phyloP scores from a whole-genome alignment of 2,113 vertebrate genomes.

The Callospermophilus lateralis region DNA sequence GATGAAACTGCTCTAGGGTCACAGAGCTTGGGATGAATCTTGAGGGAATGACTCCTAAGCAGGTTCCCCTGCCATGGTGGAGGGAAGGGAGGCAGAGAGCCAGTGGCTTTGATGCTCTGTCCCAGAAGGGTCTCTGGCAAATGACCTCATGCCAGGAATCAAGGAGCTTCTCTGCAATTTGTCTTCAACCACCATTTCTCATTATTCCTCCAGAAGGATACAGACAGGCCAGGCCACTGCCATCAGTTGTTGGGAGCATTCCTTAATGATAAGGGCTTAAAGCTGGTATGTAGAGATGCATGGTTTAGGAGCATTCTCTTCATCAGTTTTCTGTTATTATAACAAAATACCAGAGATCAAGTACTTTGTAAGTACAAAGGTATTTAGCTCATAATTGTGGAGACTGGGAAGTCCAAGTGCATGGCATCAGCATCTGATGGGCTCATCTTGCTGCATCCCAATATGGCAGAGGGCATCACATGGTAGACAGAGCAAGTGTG shows the following conservation, averaged over 20 bases:
- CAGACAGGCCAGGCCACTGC: not conserved
- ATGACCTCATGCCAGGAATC: not conserved
- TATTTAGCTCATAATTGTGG: not conserved
- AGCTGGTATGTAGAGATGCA: not conserved
- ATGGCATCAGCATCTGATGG: not conserved
- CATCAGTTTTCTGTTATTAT: not conserved
- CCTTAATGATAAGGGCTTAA: not conserved
- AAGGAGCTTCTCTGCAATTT: not conserved
- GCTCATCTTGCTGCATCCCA: not conserved
- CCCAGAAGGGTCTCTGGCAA: not conserved
- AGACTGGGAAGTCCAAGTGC: not conserved
- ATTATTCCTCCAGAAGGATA: not conserved
- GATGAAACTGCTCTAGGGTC: not conserved
- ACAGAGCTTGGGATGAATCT: not conserved
- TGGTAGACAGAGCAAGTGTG: not conserved
- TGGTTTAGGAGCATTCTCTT: not conserved
- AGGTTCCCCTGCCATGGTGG: not conserved
- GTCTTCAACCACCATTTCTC: not conserved
- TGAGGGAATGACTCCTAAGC: not conserved
- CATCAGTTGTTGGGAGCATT: not conserved
- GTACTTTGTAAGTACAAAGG: not conserved
- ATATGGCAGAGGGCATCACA: not conserved
- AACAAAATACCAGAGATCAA: not conserved
- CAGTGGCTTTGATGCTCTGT: too few relatives aligned
- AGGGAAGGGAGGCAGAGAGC: not conserved